phyloP scores from a whole-genome alignment of 2,113 vertebrate species.

The Mustela nigripes region DNA sequence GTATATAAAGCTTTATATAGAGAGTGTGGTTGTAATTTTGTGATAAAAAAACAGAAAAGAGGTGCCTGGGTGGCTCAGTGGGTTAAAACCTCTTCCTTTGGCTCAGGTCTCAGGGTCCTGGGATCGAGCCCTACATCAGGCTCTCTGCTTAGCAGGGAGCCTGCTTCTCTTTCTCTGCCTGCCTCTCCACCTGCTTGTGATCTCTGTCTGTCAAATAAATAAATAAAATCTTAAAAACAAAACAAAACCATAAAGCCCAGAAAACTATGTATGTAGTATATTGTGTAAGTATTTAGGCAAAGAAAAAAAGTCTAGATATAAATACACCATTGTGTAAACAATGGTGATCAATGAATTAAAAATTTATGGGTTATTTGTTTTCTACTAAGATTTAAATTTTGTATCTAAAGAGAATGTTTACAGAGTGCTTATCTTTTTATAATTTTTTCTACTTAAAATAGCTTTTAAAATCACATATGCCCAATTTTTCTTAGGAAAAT shows the following conservation, averaged over 20 bases:
- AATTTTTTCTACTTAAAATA: conserved; percentile 29
- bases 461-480: conserved; percentile 12
- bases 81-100: too few relatives aligned
- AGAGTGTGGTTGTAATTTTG: conserved; percentile 6
- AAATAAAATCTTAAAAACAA: too few relatives aligned
- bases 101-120: too few relatives aligned
- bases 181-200: too few relatives aligned
- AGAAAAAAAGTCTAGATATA: not conserved
- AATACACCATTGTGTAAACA: not conserved
- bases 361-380: conserved; percentile 12
- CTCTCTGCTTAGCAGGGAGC: too few relatives aligned
- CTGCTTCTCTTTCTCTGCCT: too few relatives aligned
- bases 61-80: too few relatives aligned
- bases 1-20: not conserved
- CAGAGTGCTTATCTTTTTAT: conserved; percentile 12
- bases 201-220: too few relatives aligned
- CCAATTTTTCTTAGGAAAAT: conserved; percentile 40
- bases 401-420: not conserved
- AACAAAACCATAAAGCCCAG: not conserved
- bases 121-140: too few relatives aligned
- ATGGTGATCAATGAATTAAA: not conserved
- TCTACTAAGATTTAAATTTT: conserved; percentile 39
- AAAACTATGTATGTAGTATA: not conserved
- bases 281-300: not conserved
- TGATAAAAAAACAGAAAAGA: not conserved